phyloP scores from a whole-genome alignment of 2,113 vertebrate species.

The Mus pahari region DNA sequence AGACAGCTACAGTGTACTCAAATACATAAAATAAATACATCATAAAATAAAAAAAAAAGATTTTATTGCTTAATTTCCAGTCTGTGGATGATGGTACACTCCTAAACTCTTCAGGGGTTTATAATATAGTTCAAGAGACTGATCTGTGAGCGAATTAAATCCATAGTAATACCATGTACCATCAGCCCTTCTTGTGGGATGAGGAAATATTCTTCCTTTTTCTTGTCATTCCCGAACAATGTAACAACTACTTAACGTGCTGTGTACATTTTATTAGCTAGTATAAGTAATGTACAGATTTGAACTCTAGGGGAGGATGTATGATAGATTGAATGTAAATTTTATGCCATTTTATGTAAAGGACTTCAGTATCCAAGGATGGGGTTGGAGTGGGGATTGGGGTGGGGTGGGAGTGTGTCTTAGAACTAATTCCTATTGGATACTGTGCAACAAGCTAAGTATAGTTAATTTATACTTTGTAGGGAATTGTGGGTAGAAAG shows the following conservation, averaged over 20 bases:
- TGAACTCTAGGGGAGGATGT: background rate
- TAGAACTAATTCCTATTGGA: background rate
- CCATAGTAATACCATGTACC: background rate
- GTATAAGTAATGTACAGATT: background rate
- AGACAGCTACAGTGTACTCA: too few species aligned
- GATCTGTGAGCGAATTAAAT: constrained; percentile 16
- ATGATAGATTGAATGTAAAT: background rate
- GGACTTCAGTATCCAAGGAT: background rate
- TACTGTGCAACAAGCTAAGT: background rate
- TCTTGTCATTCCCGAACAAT: background rate
- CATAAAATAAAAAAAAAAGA: too few species aligned
- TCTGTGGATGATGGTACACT: background rate
- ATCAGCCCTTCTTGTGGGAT: background rate
- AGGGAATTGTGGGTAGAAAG: constrained; percentile 12
- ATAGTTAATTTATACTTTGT: background rate
- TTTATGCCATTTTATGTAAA: background rate
- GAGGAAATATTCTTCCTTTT: background rate
- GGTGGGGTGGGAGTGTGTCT: background rate
- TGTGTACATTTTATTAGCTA: background rate
- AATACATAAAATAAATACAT: too few species aligned
- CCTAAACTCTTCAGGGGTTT: constrained; percentile 15
- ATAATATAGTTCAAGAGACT: background rate
- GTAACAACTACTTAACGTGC: background rate
- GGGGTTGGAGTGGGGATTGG: background rate
- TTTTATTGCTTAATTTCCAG: background rate